These are phyloP conservation scores for Pseudomyrmex flavicornis DNA, from an alignment of 1,140 invertebrate species.

Conservation along the genomic window DNA sequence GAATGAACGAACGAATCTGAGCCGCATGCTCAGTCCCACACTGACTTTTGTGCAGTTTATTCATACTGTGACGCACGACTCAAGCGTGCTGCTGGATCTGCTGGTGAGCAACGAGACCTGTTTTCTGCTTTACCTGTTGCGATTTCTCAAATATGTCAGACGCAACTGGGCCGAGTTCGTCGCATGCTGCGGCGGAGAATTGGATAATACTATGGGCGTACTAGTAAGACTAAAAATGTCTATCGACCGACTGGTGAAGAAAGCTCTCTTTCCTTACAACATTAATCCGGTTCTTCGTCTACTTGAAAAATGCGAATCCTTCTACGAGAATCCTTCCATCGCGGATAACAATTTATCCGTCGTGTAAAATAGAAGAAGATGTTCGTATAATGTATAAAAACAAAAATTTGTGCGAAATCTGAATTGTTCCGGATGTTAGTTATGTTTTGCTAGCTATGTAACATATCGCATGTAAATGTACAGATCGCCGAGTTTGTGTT, in stretches of 20 bases:
- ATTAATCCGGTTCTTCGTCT: conserved; percentile 94
- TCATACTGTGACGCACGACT: conserved; percentile 92
- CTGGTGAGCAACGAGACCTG: conserved; percentile 96
- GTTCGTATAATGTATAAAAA: conserved; percentile 60
- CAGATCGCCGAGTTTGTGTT: conserved; percentile 46
- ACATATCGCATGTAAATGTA: conserved; percentile 61
- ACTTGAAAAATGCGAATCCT: conserved; percentile 93
- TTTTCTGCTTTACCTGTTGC: conserved; percentile 93
- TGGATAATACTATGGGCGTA: conserved; percentile 94
- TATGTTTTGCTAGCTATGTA: conserved; percentile 56
- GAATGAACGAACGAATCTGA: conserved; percentile 87
- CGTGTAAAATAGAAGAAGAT: conserved; percentile 34
- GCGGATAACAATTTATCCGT: conserved; percentile 69
- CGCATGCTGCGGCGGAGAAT: conserved; percentile 90
- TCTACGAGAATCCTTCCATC: conserved; percentile 92
- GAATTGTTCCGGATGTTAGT: conserved; percentile 12
- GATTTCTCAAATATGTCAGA: conserved; percentile 94
- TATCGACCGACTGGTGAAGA: conserved; percentile 92
- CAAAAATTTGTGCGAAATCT: conserved; percentile 32
- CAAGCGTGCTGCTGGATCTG: conserved; percentile 93
- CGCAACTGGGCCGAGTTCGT: conserved; percentile 94
- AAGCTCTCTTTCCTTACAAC: conserved; percentile 94
- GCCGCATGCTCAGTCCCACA: conserved; percentile 92
- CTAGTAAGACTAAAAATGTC: conserved; percentile 92
- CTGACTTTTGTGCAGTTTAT: conserved; percentile 94